Percentiles rank a stretch among this genome's conserved stretches.
Conservation (phyloP, 2,888 invertebrate species). For the Chironomus riparius region DNA sequence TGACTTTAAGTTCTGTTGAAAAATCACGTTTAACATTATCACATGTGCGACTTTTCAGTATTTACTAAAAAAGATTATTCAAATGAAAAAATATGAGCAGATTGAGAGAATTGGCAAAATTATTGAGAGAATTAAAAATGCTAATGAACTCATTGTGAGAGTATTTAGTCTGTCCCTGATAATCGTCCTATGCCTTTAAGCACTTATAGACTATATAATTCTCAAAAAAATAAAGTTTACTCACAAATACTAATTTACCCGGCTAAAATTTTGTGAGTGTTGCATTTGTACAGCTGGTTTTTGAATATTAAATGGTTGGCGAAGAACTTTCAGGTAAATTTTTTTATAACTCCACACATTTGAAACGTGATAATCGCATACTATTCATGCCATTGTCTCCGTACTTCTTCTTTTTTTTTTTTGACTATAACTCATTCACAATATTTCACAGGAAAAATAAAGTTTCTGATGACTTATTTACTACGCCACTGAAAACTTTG, state of each 20-base stretch:
- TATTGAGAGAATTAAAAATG: neutral
- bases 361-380: no score
- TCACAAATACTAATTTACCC: neutral
- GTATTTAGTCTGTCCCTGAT: neutral
- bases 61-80: neutral
- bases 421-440: no score
- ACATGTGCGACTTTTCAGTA: no score
- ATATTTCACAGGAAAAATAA: neutral
- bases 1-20: no score
- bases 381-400: no score
- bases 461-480: neutral
- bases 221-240: neutral
- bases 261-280: neutral
- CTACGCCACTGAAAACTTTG: neutral
- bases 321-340: neutral
- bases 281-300: neutral
- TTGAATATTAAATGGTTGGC: neutral
- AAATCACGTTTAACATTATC: no score
- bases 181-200: no score
- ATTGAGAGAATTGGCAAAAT: neutral
- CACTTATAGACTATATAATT: no score
- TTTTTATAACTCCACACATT: neutral
- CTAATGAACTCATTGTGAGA: neutral
- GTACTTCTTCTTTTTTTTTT: no score
- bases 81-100: neutral